Conservation (phyloP, 1,140 invertebrate species). For the Zaprionus capensis region DNA sequence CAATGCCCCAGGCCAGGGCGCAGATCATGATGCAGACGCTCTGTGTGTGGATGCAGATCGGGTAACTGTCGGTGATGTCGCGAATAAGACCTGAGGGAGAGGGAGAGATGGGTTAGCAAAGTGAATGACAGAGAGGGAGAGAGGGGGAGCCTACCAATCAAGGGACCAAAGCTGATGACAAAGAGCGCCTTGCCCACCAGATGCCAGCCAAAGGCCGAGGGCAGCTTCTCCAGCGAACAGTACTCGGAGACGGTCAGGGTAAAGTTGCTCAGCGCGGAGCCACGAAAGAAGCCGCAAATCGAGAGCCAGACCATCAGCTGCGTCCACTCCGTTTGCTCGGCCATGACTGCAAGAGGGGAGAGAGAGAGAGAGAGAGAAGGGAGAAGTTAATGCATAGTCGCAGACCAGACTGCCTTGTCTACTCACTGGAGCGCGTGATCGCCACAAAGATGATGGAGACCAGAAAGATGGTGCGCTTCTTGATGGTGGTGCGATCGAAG, state of each 20-base stretch:
- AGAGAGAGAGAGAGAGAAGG: neutral
- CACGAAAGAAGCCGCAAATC: conserved; percentile 90
- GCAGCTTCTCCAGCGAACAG: conserved; percentile 89
- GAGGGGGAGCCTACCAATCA: conserved; percentile 87
- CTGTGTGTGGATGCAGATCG: conserved; percentile 89
- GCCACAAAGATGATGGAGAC: conserved; percentile 88
- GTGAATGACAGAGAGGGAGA: conserved; percentile 25
- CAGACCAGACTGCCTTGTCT: neutral
- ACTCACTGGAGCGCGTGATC: conserved; percentile 89
- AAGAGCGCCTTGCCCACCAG: conserved; percentile 91
- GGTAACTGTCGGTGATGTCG: conserved; percentile 88
- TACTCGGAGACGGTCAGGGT: conserved; percentile 90
- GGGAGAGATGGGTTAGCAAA: too few species aligned
- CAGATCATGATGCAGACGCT: conserved; percentile 88
- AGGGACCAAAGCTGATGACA: conserved; percentile 88
- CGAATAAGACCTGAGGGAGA: conserved; percentile 87
- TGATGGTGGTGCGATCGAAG: conserved; percentile 88
- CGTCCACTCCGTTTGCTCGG: conserved; percentile 88
- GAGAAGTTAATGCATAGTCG: neutral
- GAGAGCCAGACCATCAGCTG: conserved; percentile 88
- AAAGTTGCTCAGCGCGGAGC: conserved; percentile 89
- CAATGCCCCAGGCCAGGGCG: conserved; percentile 88
- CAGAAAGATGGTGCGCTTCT: conserved; percentile 89
- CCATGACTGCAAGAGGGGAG: conserved; percentile 86
- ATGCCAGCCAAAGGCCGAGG: conserved; percentile 90